phyloP scores from a whole-genome alignment of 2,113 vertebrate species.

The Sprattus sprattus region DNA sequence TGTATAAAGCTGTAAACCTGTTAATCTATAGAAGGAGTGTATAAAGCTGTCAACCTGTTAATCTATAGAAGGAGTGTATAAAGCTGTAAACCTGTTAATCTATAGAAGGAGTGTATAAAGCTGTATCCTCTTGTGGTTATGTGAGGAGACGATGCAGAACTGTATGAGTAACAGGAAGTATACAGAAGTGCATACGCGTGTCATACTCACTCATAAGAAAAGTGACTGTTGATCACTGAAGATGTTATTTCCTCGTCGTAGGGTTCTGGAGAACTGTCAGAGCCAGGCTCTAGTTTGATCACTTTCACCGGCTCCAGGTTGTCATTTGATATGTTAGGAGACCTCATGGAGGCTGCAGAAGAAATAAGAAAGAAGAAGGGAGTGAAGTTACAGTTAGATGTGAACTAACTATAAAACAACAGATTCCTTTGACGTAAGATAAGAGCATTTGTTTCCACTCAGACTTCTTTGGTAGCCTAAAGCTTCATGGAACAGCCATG shows the following conservation, averaged over 20 bases:
- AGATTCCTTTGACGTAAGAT: neutral
- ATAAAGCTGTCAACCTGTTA: too few species aligned
- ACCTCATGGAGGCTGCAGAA: slow-evolving; percentile 49
- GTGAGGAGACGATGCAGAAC: too few species aligned
- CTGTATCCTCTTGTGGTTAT: neutral
- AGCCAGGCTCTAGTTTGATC: slow-evolving; percentile 85
- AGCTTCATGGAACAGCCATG: too few species aligned
- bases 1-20: neutral
- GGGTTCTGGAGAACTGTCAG: slow-evolving; percentile 61
- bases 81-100: neutral
- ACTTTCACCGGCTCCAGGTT: slow-evolving; percentile 74
- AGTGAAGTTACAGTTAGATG: too few species aligned
- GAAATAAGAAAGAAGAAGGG: neutral
- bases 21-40: neutral
- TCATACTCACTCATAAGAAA: slow-evolving; percentile 80
- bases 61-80: neutral
- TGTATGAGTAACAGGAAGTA: neutral
- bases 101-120: neutral
- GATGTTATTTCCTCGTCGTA: slow-evolving; percentile 84
- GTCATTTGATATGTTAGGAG: slow-evolving; percentile 59
- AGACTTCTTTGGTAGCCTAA: too few species aligned
- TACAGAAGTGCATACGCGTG: neutral
- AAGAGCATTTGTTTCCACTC: neutral
- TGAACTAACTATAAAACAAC: too few species aligned
- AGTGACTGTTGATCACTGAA: slow-evolving; percentile 77